Percentiles rank a stretch among this genome's conserved stretches.
phyloP scores from a whole-genome alignment of 2,113 vertebrate species.

The Camelus dromedarius region DNA sequence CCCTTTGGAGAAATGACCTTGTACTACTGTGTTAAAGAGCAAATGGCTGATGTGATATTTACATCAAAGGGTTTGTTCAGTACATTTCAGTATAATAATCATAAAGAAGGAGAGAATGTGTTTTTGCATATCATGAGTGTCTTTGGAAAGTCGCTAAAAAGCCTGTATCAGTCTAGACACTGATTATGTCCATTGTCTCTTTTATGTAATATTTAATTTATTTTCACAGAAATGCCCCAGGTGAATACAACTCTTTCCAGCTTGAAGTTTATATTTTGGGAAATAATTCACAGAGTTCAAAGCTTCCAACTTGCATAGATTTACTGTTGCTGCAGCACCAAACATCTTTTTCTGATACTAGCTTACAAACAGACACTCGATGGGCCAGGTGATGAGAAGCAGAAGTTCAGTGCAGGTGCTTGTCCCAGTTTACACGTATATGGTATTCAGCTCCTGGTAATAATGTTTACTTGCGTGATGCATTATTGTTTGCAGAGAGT shows the following conservation, averaged over 20 bases:
- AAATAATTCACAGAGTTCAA: background rate
- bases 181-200: background rate
- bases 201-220: constrained; percentile 19
- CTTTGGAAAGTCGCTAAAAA: background rate
- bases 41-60: background rate
- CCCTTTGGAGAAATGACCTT: background rate
- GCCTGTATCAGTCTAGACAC: background rate
- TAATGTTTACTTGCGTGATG: background rate
- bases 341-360: background rate
- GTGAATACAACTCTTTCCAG: background rate
- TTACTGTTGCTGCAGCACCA: background rate
- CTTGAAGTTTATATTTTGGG: background rate
- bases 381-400: background rate
- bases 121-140: background rate
- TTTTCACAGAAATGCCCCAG: background rate
- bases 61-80: background rate
- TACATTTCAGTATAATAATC: background rate
- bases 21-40: background rate
- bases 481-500: background rate
- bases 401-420: background rate
- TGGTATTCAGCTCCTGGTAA: background rate
- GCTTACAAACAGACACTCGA: background rate
- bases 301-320: background rate
- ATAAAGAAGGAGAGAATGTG: background rate
- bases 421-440: background rate